A percentile compares a stretch with the other conserved stretches of the same genome.
Evolutionary conservation across 1,140 invertebrate species (phyloP).

Genomic region (Triops longicaudatus): DNA sequence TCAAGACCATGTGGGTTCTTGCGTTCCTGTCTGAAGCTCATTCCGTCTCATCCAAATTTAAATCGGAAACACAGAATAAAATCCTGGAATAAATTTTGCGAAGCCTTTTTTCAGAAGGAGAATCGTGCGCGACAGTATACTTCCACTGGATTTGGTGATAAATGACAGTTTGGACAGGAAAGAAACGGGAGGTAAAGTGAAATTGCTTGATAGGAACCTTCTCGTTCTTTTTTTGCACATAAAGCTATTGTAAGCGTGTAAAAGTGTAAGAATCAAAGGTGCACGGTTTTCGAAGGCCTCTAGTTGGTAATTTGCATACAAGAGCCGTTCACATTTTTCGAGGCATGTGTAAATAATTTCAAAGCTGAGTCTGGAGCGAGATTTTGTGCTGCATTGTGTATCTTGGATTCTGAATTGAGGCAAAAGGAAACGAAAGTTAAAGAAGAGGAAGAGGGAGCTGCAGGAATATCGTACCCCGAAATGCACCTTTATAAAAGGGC

Average conservation of each 20-base stretch:
- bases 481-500: neutral
- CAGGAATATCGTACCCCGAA: neutral
- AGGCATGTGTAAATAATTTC: neutral
- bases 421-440: too few species aligned
- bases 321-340: conserved; percentile 6
- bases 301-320: neutral
- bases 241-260: neutral
- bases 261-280: too few species aligned
- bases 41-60: too few species aligned
- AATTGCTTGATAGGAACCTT: neutral
- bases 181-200: neutral
- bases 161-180: neutral
- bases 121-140: neutral
- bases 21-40: too few species aligned
- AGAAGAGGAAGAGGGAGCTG: too few species aligned
- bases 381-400: too few species aligned
- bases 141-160: neutral
- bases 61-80: neutral
- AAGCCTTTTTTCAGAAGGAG: neutral
- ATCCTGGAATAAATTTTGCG: neutral
- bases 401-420: too few species aligned
- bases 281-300: too few species aligned
- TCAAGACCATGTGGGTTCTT: too few species aligned
- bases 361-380: too few species aligned
- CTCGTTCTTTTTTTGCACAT: neutral